phyloP scores from a whole-genome alignment of 2,888 invertebrate species.

The Drosophila quinaria region DNA sequence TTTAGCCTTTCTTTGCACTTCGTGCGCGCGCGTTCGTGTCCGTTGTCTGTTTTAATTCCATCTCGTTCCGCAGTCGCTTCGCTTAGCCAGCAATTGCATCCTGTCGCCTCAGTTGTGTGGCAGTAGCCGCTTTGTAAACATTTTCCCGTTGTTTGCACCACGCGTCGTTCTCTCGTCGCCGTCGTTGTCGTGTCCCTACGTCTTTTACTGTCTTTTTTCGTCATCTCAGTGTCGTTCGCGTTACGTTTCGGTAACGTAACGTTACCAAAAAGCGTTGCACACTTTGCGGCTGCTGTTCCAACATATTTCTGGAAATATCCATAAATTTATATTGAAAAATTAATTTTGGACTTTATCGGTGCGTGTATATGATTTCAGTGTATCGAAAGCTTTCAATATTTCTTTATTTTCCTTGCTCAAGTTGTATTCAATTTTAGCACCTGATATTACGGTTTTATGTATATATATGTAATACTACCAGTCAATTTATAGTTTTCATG shows the following conservation, averaged over 20 bases:
- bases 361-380: constrained; percentile 71
- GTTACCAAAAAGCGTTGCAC: constrained; percentile 41
- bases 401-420: too few species aligned
- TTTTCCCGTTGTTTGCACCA: constrained; percentile 69
- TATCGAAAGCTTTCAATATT: constrained; percentile 32
- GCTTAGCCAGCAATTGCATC: constrained; percentile 60
- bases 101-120: constrained; percentile 78
- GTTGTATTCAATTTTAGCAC: constrained; percentile 10
- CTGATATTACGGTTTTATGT: constrained; percentile 28
- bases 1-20: constrained; percentile 38
- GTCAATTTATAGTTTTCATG: constrained; percentile 49
- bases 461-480: constrained; percentile 31
- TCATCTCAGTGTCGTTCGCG: constrained; percentile 54
- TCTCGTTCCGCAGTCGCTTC: constrained; percentile 58
- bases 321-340: constrained; percentile 15
- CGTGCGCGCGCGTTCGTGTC: constrained; percentile 47
- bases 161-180: constrained; percentile 70
- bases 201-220: constrained; percentile 65
- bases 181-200: constrained; percentile 43
- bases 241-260: constrained; percentile 45
- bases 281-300: constrained; percentile 48
- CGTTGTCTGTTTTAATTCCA: constrained; percentile 64
- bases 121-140: constrained; percentile 81
- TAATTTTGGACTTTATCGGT: constrained; percentile 57
- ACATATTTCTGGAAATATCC: constrained; percentile 7